These are phyloP conservation scores for Epistrophella euchroma DNA, from an alignment of 2,888 invertebrate species.

Conservation along the genomic window DNA sequence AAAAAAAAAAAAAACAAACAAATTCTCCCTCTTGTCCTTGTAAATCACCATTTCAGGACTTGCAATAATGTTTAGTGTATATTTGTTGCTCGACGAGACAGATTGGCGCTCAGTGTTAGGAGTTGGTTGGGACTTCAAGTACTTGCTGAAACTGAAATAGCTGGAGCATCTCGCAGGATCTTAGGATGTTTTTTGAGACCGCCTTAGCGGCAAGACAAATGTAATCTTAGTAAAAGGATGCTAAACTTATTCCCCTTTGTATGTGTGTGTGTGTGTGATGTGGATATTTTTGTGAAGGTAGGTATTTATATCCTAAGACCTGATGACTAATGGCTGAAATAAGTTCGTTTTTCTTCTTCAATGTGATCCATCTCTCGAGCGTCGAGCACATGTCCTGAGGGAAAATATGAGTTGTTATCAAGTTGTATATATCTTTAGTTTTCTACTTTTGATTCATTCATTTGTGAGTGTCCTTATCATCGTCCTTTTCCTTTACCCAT, in stretches of 20 bases:
- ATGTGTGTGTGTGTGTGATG: background rate
- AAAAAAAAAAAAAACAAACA: background rate
- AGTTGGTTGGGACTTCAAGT: background rate
- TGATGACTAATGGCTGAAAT: constrained; percentile 73
- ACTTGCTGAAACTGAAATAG: background rate
- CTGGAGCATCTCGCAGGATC: background rate
- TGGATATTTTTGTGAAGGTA: background rate
- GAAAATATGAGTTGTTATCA: constrained; percentile 75
- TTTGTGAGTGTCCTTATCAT: constrained; percentile 47
- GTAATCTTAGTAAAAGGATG: constrained; percentile 70
- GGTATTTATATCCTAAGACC: constrained; percentile 60
- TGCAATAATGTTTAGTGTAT: constrained; percentile 50
- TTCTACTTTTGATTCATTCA: constrained; percentile 71
- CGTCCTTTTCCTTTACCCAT: background rate
- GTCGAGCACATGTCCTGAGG: constrained; percentile 63
- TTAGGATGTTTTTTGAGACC: constrained; percentile 25
- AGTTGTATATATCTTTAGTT: constrained; percentile 63
- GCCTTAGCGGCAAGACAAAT: constrained; percentile 64
- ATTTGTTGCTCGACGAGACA: constrained; percentile 27
- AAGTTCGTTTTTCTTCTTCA: constrained; percentile 60
- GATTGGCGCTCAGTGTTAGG: background rate
- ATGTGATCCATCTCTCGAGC: constrained; percentile 63
- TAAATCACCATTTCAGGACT: constrained; percentile 57
- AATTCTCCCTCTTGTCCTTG: constrained; percentile 46
- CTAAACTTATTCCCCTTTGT: constrained; percentile 48